Conservation (phyloP, 2,797 vertebrate species). For the Malacoctenus gilli region DNA sequence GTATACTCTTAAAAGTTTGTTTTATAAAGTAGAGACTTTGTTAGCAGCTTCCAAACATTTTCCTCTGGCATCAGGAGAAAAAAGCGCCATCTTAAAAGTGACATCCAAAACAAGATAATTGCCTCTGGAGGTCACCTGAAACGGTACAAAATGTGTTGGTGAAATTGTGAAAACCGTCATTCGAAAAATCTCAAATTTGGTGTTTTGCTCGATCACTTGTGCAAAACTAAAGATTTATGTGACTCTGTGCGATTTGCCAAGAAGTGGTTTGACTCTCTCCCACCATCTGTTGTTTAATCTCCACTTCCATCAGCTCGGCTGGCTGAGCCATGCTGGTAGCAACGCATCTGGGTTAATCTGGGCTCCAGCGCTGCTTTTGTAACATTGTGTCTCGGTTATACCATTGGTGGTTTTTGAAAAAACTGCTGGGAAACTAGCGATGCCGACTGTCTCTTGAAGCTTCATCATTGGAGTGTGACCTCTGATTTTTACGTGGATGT, state of each 20-base stretch:
- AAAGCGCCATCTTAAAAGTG: too few relatives aligned
- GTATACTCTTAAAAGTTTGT: too few relatives aligned
- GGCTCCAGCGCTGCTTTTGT: slow-evolving; percentile 45
- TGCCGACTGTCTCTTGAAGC: too few relatives aligned
- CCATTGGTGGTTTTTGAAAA: slow-evolving; percentile 5
- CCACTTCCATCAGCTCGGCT: slow-evolving; percentile 33
- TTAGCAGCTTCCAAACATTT: too few relatives aligned
- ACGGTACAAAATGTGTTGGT: neutral
- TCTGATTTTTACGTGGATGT: too few relatives aligned
- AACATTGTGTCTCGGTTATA: slow-evolving; percentile 18
- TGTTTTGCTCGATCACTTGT: slow-evolving; percentile 1
- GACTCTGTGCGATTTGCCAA: slow-evolving; percentile 16
- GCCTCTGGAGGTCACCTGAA: too few relatives aligned
- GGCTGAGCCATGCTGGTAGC: slow-evolving; percentile 21
- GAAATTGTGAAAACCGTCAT: too few relatives aligned
- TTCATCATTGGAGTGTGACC: too few relatives aligned
- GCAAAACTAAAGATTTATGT: slow-evolving; percentile 11
- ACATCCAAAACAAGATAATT: slow-evolving; percentile 12
- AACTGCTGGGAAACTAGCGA: too few relatives aligned
- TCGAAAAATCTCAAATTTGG: neutral
- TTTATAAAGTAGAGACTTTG: neutral
- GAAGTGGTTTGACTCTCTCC: slow-evolving; percentile 32
- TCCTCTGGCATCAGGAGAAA: too few relatives aligned
- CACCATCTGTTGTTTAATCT: slow-evolving; percentile 73
- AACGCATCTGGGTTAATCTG: slow-evolving; percentile 72